phyloP scores from a whole-genome alignment of 1,140 invertebrate genomes.

The Harpegnathos saltator region DNA sequence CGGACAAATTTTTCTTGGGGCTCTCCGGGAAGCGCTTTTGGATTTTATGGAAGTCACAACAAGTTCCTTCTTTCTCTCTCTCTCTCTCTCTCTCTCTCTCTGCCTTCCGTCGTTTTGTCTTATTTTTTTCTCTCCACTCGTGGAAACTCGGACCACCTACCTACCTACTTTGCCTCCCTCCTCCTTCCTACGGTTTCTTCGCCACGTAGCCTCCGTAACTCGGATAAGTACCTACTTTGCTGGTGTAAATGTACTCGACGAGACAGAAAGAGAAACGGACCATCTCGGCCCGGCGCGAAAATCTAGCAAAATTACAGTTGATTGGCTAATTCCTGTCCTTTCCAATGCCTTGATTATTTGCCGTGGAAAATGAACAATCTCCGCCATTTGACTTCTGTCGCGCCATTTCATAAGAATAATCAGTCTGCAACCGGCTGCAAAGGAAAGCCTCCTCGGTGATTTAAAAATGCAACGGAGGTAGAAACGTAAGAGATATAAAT shows the following conservation, averaged over 20 bases:
- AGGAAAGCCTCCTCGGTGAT: neutral
- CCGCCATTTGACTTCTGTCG: slow-evolving; percentile 23
- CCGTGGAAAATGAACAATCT: slow-evolving; percentile 25
- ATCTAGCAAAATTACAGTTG: slow-evolving; percentile 59
- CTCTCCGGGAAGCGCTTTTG: slow-evolving; percentile 57
- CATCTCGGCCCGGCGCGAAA: slow-evolving; percentile 20
- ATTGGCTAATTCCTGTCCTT: slow-evolving; percentile 56
- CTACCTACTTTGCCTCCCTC: slow-evolving; percentile 44
- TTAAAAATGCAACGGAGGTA: slow-evolving; percentile 27
- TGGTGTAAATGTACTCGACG: slow-evolving; percentile 65
- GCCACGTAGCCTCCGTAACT: slow-evolving; percentile 56
- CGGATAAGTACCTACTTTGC: slow-evolving; percentile 74
- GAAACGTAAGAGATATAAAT: slow-evolving; percentile 27
- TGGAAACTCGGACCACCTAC: slow-evolving; percentile 30
- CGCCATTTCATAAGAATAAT: slow-evolving; percentile 46
- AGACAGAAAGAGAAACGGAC: slow-evolving; percentile 55
- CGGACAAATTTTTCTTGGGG: slow-evolving; percentile 74
- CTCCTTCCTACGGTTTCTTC: neutral
- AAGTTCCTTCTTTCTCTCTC: slow-evolving; percentile 73
- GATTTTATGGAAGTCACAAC: slow-evolving; percentile 80
- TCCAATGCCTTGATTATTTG: slow-evolving; percentile 43
- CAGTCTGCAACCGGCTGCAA: neutral
- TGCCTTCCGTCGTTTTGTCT: slow-evolving; percentile 25
- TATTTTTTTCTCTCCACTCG: neutral
- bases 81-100: slow-evolving; percentile 46